Percentiles rank a stretch among this genome's conserved stretches.
These are phyloP conservation scores for Chrysodeixis includens DNA, from an alignment of 2,888 invertebrate species.

Conservation along the genomic window DNA sequence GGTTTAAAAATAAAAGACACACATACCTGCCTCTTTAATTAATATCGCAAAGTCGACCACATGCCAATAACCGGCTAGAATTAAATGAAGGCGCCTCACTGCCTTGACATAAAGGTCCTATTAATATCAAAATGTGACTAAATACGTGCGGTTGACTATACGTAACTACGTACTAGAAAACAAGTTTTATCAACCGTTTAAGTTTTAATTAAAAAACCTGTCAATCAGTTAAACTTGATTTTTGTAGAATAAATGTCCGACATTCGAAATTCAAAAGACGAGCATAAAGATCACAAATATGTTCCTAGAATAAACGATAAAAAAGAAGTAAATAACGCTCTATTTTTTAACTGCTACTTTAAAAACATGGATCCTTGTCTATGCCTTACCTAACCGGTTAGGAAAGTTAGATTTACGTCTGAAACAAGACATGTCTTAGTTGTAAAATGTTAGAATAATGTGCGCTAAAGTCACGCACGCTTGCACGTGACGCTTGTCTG, in stretches of 20 bases:
- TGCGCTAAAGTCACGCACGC: constrained; percentile 47
- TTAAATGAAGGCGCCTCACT: background rate
- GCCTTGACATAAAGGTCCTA: background rate
- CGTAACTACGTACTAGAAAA: constrained; percentile 10
- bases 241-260: constrained; percentile 28
- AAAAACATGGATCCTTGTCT: constrained; percentile 3
- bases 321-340: background rate
- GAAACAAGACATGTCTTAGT: constrained; percentile 13
- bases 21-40: background rate
- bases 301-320: too few relatives aligned
- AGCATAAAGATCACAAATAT: too few relatives aligned
- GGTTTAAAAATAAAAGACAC: background rate
- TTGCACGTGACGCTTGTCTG: constrained; percentile 33
- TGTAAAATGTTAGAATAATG: constrained; percentile 26
- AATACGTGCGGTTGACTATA: background rate
- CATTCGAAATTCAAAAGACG: constrained; percentile 4
- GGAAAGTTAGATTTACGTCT: constrained; percentile 7
- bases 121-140: background rate
- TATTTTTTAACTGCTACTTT: background rate
- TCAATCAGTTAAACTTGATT: constrained; percentile 47
- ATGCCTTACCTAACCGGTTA: constrained; percentile 9
- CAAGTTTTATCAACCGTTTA: constrained; percentile 37
- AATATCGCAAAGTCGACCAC: background rate
- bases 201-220: constrained; percentile 40
- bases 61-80: background rate